Conservation (phyloP, 1,140 invertebrate species). For the Eulimnadia texana region DNA sequence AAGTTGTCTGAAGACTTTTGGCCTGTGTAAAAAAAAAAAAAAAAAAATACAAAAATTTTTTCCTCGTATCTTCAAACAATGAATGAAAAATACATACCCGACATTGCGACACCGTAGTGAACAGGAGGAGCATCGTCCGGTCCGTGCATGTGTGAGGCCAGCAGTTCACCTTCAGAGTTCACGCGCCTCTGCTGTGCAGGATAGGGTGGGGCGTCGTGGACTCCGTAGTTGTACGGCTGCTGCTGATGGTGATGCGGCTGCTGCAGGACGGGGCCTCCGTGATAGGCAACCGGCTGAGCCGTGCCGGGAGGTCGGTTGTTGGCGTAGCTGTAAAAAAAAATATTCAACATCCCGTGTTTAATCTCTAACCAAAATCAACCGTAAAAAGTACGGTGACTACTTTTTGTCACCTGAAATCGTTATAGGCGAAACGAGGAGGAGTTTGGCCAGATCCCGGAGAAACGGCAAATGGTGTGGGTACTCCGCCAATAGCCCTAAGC, state of each 20-base stretch:
- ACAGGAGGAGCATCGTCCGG: not conserved
- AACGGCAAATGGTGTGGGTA: constrained; percentile 70
- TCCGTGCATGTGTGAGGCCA: not conserved
- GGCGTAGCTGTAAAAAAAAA: constrained; percentile 25
- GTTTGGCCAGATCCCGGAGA: constrained; percentile 48
- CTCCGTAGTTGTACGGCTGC: constrained; percentile 23
- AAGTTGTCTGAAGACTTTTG: not conserved
- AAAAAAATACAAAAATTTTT: no score
- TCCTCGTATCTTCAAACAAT: no score
- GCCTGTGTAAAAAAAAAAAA: not conserved
- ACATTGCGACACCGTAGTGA: not conserved
- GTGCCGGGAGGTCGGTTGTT: not conserved
- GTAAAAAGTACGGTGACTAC: no score
- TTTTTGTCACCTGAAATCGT: constrained; percentile 6
- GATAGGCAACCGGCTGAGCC: constrained; percentile 20
- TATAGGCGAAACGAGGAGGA: constrained; percentile 6
- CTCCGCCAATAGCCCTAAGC: constrained; percentile 65
- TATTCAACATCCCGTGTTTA: not conserved
- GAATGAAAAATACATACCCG: no score
- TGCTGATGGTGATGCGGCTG: constrained; percentile 22
- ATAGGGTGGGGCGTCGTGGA: constrained; percentile 42
- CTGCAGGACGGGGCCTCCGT: constrained; percentile 20
- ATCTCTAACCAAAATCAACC: no score
- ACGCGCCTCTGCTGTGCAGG: constrained; percentile 37
- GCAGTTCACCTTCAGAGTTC: constrained; percentile 5